Percentiles rank a stretch among this genome's conserved stretches.
Conservation (phyloP, 2,797 vertebrate species). For the Takifugu ocellatus region DNA sequence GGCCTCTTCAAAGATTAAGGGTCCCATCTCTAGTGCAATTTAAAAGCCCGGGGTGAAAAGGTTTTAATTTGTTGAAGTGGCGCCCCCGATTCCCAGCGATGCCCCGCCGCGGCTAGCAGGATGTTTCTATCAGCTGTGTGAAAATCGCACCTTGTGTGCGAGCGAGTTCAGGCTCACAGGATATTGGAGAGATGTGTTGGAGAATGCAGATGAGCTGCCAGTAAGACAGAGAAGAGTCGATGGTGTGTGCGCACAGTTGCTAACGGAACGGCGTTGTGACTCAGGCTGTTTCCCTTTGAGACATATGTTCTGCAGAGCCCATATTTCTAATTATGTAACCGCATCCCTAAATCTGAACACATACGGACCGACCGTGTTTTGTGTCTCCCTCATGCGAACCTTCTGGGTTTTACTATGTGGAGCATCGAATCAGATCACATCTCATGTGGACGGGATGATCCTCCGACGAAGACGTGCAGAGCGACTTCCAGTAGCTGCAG, state of each 20-base stretch:
- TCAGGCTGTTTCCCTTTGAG: slow-evolving; percentile 34
- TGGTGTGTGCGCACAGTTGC: slow-evolving; percentile 14
- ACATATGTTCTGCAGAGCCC: slow-evolving; percentile 44
- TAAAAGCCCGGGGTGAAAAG: neutral
- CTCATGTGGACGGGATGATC: slow-evolving; percentile 64
- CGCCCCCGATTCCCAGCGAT: no score
- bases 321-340: slow-evolving; percentile 61
- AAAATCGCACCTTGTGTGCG: no score
- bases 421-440: slow-evolving; percentile 77
- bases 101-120: no score
- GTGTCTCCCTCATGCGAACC: slow-evolving; percentile 47
- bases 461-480: slow-evolving; percentile 27
- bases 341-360: slow-evolving; percentile 34
- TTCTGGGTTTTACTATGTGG: slow-evolving; percentile 70
- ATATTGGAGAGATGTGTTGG: no score
- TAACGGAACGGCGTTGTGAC: slow-evolving; percentile 33
- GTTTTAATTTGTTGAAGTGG: no score
- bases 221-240: slow-evolving; percentile 9
- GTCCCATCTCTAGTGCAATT: neutral
- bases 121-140: no score
- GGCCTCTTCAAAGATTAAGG: neutral
- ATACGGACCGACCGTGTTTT: slow-evolving; percentile 29
- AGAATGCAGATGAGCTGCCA: neutral
- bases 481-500: neutral
- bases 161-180: no score